Base-by-base conservation (phyloP, 2,113 vertebrate genomes). In the Upupa epops region DNA sequence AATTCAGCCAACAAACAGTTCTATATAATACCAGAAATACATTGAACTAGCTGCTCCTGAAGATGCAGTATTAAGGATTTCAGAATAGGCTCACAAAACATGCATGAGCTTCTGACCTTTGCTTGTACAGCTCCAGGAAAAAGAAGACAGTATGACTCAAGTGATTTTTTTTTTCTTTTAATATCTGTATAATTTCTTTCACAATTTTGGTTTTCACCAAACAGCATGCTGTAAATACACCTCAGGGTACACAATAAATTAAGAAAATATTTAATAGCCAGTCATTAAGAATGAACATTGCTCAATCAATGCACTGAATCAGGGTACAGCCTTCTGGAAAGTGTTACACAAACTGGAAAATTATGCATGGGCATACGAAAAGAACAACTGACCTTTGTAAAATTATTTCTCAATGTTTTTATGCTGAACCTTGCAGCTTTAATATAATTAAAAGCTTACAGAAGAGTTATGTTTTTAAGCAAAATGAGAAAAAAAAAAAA, bases 251-350 rank as follows among this genome's bases (percentile, higher is more conserved):
- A 29, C 34, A 88, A 74, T 74, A 79, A 91, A 92, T 90, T 74
- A 92, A 86, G 86, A 93, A 90, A 87, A 64, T 68, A 80, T 68
- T 84, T 93, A 94, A 89, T 56, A 93, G 88, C 13, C 76, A 77
- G 83, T 95, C 83, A 84, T 93, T 84, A 92, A 78, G 69, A 86
- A 93, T 78, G 72, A 93, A 90, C 86, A 95, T 8, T 88, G 58
- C 1, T 10, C 76, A 90, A 61, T 75, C 31, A 1, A 73, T 3
- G 0, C 37, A 88, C 11, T 54, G 31, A 70, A 69, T 71, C 60
- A 81, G 64, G 34, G 69, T 65, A 46, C 7, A 31, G 49, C 66
- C 83, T 66, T 24, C 49, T 34, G 52, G 48, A 93, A 94, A 94
- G 84, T 45, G 24, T 49, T 15, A 84, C 49, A 49, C 54, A 83